phyloP scores from a whole-genome alignment of 2,113 vertebrate genomes.

The Miniopterus natalensis region DNA sequence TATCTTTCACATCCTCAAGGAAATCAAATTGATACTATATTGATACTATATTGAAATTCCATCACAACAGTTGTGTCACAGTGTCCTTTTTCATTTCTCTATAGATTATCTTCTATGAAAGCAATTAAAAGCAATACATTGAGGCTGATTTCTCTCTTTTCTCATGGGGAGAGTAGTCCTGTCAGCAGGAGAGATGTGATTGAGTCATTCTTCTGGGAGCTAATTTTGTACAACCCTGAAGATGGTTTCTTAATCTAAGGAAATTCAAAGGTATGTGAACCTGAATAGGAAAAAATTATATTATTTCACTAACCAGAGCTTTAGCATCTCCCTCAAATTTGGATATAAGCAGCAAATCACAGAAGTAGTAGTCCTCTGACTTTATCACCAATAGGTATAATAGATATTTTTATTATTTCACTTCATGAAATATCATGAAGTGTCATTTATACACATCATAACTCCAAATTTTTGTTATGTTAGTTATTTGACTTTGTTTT shows the following conservation, averaged over 20 bases:
- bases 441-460: not conserved
- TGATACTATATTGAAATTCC: constrained; percentile 28
- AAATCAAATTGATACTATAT: constrained; percentile 60
- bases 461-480: not conserved
- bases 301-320: not conserved
- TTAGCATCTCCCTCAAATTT: not conserved
- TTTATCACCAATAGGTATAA: not conserved
- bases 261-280: not conserved
- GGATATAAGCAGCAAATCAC: not conserved
- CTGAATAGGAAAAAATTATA: not conserved
- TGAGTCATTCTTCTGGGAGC: not conserved
- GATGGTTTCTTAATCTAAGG: constrained; percentile 6
- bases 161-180: not conserved
- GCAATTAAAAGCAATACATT: constrained; percentile 64
- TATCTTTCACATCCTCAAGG: constrained; percentile 61
- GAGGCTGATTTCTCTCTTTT: not conserved
- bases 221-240: not conserved
- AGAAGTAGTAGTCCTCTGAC: not conserved
- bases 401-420: not conserved
- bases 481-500: not conserved
- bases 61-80: constrained; percentile 13
- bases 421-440: not conserved
- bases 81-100: constrained; percentile 52
- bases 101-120: constrained; percentile 39
- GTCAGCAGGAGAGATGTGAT: not conserved